Percentiles rank a stretch among this genome's conserved stretches.
Conservation (phyloP, 2,113 vertebrate genomes). For the Blennius ocellaris region DNA sequence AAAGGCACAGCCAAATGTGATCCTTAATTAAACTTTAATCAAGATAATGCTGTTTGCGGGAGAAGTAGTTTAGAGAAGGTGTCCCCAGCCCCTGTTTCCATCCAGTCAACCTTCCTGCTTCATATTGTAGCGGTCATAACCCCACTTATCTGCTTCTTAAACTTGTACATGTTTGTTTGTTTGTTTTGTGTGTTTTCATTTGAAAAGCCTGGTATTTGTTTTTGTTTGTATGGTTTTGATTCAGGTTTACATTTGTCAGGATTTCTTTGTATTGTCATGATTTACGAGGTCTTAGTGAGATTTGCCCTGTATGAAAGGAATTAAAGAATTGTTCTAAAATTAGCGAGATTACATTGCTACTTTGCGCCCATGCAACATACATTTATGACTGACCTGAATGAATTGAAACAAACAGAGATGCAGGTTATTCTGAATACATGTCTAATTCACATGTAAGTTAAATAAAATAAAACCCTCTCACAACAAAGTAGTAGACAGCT, state of each 20-base stretch:
- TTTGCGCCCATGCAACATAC: background rate
- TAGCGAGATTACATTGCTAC: background rate
- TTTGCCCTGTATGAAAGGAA: constrained; percentile 18
- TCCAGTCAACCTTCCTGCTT: constrained; percentile 78
- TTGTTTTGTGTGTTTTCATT: constrained; percentile 68
- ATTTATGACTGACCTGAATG: background rate
- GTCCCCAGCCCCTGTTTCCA: constrained; percentile 75
- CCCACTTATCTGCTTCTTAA: constrained; percentile 74
- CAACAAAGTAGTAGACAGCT: background rate
- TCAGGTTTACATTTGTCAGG: constrained; percentile 67
- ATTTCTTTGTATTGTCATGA: constrained; percentile 54
- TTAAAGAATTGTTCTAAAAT: background rate
- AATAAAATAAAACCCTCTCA: background rate
- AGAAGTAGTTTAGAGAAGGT: constrained; percentile 86
- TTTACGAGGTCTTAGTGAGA: constrained; percentile 40
- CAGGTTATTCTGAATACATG: no score
- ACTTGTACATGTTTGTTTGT: constrained; percentile 70
- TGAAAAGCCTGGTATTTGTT: constrained; percentile 54
- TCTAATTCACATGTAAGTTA: no score
- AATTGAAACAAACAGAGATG: no score
- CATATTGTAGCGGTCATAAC: constrained; percentile 81
- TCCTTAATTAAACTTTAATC: constrained; percentile 99
- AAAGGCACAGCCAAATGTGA: constrained; percentile 99
- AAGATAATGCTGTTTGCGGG: constrained; percentile 95
- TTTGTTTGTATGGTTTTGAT: constrained; percentile 61